Evolutionary conservation across 2,888 invertebrate species (phyloP).

Genomic region (Orthonychiurus folsomi): DNA sequence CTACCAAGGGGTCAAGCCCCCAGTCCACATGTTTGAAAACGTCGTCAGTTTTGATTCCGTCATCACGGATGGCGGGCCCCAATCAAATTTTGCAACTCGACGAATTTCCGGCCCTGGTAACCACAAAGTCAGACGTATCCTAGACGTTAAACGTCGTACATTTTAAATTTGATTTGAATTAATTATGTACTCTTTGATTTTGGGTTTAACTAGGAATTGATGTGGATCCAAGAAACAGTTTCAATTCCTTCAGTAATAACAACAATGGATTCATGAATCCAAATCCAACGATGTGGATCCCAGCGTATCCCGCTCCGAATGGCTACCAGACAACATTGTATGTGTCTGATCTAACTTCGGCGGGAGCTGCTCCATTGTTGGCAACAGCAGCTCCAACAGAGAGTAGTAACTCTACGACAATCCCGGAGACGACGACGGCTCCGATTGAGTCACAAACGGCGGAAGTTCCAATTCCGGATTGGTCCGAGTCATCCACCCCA

Average conservation of each 20-base stretch:
- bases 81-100: neutral
- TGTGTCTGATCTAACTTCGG: conserved; percentile 22
- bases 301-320: neutral
- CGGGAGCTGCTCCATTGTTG: conserved; percentile 12
- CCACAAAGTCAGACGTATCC: too few species aligned
- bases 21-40: conserved; percentile 44
- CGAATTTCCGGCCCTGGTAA: conserved; percentile 3
- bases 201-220: neutral
- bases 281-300: neutral
- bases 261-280: neutral
- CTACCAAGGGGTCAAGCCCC: conserved; percentile 43
- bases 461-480: neutral
- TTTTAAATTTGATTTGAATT: too few species aligned
- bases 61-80: neutral
- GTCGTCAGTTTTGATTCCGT: conserved; percentile 27
- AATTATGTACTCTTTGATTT: neutral
- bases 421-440: neutral
- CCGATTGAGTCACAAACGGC: neutral
- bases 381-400: neutral
- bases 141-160: too few species aligned
- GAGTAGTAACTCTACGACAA: neutral
- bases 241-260: too few species aligned
- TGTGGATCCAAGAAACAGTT: too few species aligned
- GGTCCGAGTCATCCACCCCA: too few species aligned
- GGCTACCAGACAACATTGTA: conserved; percentile 13